Evolutionary conservation across 1,140 invertebrate species (phyloP), one percentile per base, ranked within the genome.

Genomic region (Penaeus japonicus): DNA sequence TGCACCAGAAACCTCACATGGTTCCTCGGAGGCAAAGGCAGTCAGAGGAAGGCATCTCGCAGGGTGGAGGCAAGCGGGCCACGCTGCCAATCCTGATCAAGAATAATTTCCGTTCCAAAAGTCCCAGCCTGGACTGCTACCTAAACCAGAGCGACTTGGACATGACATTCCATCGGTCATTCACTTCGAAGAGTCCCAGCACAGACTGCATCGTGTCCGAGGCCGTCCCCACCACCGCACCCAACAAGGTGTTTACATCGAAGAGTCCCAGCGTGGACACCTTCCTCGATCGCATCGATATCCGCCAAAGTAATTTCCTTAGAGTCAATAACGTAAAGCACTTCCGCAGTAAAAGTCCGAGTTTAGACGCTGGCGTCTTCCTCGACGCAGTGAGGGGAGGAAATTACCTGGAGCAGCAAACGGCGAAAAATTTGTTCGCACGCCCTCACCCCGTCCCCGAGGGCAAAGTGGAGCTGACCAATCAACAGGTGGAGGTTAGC

Each of bases 301-400:
- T 30, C 22, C 53, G 54, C 20, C 54, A 24, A 30, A 24, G 80
- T 4, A 32, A 54, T 32, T 54, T 55, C 32, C 53, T 55, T 30
- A 4, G 73, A 59, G 24, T 30, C 22, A 10, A 32, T 24, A 80
- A 57, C 35, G 77, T 57, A 20, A 87, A 87, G 32, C 75, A 62
- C 24, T 70, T 73, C 35, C 86, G 86, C 27, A 87, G 86, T 65
- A 87, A 87, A 18, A 87, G 86, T 30, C 86, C 86, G 30, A 83
- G 79, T 54, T 78, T 87, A 57, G 86, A 87, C 30, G 62, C 86
- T 24, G 85, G 85, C 35, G 85, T 87, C 24, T 87, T 87, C 78
- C 85, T 87, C n/a, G 77, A 87, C 59, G 85, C 85, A 1, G 78
- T 81, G 35, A 75, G 78, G 17, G 78, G 77, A 1, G 85, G 55